Evolutionary conservation across 2,113 vertebrate species (phyloP).

Genomic region (Falcunculus frontatus): DNA sequence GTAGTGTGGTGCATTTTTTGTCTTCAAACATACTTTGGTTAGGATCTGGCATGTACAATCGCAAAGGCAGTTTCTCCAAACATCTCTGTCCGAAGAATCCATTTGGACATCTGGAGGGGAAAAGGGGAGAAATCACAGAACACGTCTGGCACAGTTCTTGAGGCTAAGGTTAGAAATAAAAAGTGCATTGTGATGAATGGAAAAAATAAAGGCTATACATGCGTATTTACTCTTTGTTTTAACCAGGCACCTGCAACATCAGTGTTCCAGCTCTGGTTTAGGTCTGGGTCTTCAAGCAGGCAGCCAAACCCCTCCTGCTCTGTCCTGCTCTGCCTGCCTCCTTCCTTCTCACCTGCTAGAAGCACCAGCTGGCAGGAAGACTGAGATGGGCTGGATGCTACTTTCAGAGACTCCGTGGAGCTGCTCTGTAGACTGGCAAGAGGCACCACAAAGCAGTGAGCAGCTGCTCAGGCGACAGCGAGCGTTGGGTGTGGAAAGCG

Average conservation of each 20-base stretch:
- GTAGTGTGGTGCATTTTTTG: slow-evolving; percentile 75
- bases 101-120: slow-evolving; percentile 93
- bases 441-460: background rate
- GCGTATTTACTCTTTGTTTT: background rate
- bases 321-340: background rate
- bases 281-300: background rate
- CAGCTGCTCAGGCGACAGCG: background rate
- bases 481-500: background rate
- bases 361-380: background rate
- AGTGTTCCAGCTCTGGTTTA: background rate
- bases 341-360: slow-evolving; percentile 9
- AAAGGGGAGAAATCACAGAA: slow-evolving; percentile 92
- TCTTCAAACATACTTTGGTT: slow-evolving; percentile 96
- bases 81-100: slow-evolving; percentile 98
- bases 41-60: slow-evolving; percentile 95
- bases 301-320: background rate
- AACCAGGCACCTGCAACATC: background rate
- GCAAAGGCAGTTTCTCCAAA: slow-evolving; percentile 94
- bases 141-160: slow-evolving; percentile 77
- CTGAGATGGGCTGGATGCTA: background rate
- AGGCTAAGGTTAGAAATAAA: slow-evolving; percentile 79
- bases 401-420: background rate
- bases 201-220: slow-evolving; percentile 56
- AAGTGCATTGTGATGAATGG: slow-evolving; percentile 80
- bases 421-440: background rate